phyloP scores from a whole-genome alignment of 92 coral and sea anemone species.

The Phymanthus crucifer region DNA sequence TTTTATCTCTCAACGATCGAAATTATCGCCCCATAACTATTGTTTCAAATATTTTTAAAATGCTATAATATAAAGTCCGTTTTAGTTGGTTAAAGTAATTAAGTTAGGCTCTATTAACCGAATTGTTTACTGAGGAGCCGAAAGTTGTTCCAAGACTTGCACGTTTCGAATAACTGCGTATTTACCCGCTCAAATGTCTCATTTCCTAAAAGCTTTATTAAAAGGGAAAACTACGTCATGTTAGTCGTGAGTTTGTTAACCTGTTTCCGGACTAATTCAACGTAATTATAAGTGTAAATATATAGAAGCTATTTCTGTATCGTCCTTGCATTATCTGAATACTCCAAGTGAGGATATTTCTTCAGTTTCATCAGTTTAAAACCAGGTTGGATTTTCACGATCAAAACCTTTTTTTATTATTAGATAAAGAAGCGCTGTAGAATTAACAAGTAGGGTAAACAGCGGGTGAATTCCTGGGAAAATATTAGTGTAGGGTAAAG shows the following conservation, averaged over 20 bases:
- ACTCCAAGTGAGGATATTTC: not conserved
- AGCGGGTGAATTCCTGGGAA: not conserved
- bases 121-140: constrained; percentile 29
- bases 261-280: constrained; percentile 78
- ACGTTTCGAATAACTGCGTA: constrained; percentile 23
- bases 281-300: constrained; percentile 68
- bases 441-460: not conserved
- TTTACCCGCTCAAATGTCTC: constrained; percentile 36
- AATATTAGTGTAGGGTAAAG: not conserved
- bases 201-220: constrained; percentile 52
- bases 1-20: not conserved
- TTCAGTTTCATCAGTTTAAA: not conserved
- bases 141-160: constrained; percentile 9
- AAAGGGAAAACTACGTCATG: constrained; percentile 38
- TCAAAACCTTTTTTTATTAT: too few relatives aligned
- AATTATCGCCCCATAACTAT: constrained; percentile 11
- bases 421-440: not conserved
- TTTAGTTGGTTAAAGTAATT: constrained; percentile 14
- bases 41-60: constrained; percentile 26
- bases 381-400: too few relatives aligned
- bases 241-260: constrained; percentile 62
- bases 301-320: constrained; percentile 27
- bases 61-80: constrained; percentile 13
- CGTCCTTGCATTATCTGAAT: constrained; percentile 5
- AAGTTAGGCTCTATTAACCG: constrained; percentile 23